Base-by-base conservation (phyloP, 1,140 invertebrate genomes). In the Dreissena polymorpha region DNA sequence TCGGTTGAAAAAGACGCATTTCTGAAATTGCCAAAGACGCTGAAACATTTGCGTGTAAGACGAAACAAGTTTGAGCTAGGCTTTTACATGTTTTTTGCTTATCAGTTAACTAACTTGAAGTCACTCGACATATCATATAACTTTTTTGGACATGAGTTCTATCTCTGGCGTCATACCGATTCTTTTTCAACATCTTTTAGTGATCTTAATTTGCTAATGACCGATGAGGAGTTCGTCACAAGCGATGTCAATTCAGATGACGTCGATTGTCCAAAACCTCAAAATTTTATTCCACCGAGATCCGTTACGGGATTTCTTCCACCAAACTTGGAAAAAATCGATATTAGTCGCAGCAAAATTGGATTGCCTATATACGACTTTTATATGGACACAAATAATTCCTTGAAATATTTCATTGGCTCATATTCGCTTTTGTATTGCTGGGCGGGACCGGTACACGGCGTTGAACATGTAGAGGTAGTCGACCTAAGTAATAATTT, bases 371-470 rank as follows among this genome's bases (percentile, higher is more conserved):
- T 74, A 6, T 21, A 12, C 12, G 39, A 82, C 18, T 16, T 82
- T 18, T 23, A 57, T 67, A 10, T 82, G 12, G 57, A 55, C 53
- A 18, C n/a, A 5, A 83, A 39, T 13, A 83, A 83, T 50, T 16
- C 29, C 5, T 0, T 83, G 5, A 77, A 69, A 77, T 18, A 5
- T n/a, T 8, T 83, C 10, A 60, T 63, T 23, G 73, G 53, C 25
- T 16, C 18, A 6, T 8, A 69, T 21, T 83, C 72, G 16, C 23
- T 83, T 13, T 49, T 83, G 53, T 76, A 76, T 23, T 76, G 74
- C 55, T 83, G 73, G 81, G 67, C 57, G 10, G 81, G 81, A 23
- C 81, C 81, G 12, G 21, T 83, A 6, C 23, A 51, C 18, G 81
- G 81, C 0, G 18, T 83, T 13, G 27, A 60, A 5, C 23, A 50